Conservation (phyloP, 1,140 invertebrate genomes). For the Helicoverpa armigera region DNA sequence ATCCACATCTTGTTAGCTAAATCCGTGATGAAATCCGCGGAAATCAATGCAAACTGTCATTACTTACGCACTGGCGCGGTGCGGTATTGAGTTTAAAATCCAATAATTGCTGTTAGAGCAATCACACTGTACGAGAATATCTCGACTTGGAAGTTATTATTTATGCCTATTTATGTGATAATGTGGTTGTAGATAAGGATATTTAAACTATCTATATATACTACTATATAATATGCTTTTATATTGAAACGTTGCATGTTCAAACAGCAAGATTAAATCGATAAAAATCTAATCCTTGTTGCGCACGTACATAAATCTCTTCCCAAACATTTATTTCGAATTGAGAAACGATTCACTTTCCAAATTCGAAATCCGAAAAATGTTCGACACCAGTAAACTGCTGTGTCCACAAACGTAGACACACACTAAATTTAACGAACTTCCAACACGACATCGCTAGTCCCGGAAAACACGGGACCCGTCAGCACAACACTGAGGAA, state of each 20-base stretch:
- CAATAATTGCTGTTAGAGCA: conserved; percentile 24
- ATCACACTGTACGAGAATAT: conserved; percentile 2
- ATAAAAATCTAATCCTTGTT: too few relatives aligned
- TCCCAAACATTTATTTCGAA: background rate
- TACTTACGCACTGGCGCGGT: conserved; percentile 29
- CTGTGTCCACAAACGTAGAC: background rate
- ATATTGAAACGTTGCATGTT: too few relatives aligned
- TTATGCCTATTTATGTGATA: background rate
- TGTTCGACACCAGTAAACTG: too few relatives aligned
- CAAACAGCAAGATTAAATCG: too few relatives aligned
- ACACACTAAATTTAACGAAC: conserved; percentile 21
- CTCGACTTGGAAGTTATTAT: background rate
- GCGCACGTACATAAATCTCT: too few relatives aligned
- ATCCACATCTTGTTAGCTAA: conserved; percentile 1
- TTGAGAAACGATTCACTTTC: background rate
- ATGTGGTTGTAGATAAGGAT: background rate
- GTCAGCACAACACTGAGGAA: conserved; percentile 33
- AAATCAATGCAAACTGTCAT: conserved; percentile 36
- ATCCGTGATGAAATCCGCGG: conserved; percentile 15
- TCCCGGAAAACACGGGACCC: conserved; percentile 32
- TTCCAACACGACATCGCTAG: background rate
- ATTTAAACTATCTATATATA: too few relatives aligned
- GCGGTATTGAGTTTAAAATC: conserved; percentile 35
- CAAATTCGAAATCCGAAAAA: background rate
- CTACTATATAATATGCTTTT: too few relatives aligned